Evolutionary conservation across 2,797 vertebrate species (phyloP).

Genomic region (Cynopterus sphinx): DNA sequence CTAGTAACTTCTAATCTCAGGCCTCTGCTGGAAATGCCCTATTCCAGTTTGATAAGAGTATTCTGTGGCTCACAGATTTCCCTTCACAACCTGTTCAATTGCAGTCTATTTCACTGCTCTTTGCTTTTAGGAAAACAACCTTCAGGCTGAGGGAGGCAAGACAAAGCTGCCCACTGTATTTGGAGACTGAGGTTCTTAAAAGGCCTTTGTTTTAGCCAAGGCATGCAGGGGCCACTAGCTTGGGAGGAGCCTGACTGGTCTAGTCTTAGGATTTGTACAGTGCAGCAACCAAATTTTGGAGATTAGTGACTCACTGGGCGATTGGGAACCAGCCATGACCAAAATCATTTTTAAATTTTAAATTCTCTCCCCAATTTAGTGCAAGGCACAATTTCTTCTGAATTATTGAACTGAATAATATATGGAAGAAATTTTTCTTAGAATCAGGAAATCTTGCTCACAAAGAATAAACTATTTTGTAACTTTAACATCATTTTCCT

Average conservation of each 20-base stretch:
- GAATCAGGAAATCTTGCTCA: background rate
- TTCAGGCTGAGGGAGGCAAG: background rate
- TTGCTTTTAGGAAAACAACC: slow-evolving; percentile 43
- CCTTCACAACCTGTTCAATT: background rate
- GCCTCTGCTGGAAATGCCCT: background rate
- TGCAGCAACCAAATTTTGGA: background rate
- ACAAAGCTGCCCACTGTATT: slow-evolving; percentile 50
- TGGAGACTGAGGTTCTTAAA: slow-evolving; percentile 47
- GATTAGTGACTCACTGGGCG: background rate
- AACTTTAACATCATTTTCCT: background rate
- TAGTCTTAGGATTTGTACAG: background rate
- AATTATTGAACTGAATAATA: background rate
- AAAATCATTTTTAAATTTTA: background rate
- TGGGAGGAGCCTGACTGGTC: background rate
- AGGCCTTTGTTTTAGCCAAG: slow-evolving; percentile 47
- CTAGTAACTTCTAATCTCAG: background rate
- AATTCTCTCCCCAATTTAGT: background rate
- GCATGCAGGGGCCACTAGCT: background rate
- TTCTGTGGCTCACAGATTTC: background rate
- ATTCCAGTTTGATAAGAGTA: background rate
- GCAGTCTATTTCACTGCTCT: background rate
- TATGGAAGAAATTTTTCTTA: background rate
- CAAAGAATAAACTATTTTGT: background rate
- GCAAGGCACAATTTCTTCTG: background rate
- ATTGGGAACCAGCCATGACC: background rate